A percentile compares a stretch with the other conserved stretches of the same genome.
Conservation (phyloP, 2,797 vertebrate species). For the Chelidonichthys spinosus region DNA sequence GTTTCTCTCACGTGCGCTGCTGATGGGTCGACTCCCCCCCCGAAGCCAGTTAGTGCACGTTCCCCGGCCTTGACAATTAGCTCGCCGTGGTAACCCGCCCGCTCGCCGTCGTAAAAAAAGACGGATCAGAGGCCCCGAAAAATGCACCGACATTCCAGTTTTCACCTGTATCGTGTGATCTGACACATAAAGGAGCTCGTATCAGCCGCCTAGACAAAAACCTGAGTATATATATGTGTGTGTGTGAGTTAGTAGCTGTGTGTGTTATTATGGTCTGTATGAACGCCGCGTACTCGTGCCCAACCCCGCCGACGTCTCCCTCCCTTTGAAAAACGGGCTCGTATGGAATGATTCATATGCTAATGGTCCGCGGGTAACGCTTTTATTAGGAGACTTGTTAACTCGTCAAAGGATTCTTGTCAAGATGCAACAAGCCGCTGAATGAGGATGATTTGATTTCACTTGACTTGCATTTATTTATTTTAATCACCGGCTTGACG, state of each 20-base stretch:
- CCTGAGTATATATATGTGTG: constrained; percentile 40
- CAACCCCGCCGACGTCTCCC: constrained; percentile 47
- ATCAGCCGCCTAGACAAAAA: constrained; percentile 67
- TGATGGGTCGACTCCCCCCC: constrained; percentile 63
- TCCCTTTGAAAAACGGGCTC: constrained; percentile 27
- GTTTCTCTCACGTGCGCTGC: constrained; percentile 78
- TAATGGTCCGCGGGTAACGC: constrained; percentile 72
- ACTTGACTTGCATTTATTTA: constrained; percentile 72
- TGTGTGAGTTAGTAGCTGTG: constrained; percentile 44
- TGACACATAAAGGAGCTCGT: constrained; percentile 29
- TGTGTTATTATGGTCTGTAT: constrained; percentile 65
- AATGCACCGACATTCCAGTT: constrained; percentile 57
- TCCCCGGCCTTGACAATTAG: constrained; percentile 76
- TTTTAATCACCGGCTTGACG: constrained; percentile 72
- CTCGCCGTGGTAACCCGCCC: constrained; percentile 54
- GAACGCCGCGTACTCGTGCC: constrained; percentile 48
- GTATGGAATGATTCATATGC: constrained; percentile 75
- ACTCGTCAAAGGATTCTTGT: constrained; percentile 78
- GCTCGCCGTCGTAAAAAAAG: constrained; percentile 52
- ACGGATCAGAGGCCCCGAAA: constrained; percentile 46
- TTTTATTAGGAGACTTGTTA: constrained; percentile 81
- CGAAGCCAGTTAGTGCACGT: constrained; percentile 76
- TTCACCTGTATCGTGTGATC: constrained; percentile 50
- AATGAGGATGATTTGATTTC: constrained; percentile 78
- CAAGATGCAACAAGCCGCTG: constrained; percentile 78